phyloP scores from a whole-genome alignment of 2,797 vertebrate species.

The Percopsis omiscomaycus region DNA sequence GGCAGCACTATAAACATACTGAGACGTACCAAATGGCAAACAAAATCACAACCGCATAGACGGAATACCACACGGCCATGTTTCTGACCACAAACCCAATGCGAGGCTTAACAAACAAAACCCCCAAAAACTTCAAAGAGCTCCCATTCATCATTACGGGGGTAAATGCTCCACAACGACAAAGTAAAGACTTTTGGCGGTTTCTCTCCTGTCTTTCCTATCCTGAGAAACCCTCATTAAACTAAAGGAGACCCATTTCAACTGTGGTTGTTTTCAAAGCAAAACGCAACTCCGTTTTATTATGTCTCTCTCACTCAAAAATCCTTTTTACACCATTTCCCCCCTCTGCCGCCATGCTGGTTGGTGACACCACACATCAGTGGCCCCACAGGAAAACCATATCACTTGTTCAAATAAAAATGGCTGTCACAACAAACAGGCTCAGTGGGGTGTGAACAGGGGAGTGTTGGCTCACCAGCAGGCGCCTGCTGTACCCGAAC shows the following conservation, averaged over 20 bases:
- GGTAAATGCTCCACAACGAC: slow-evolving; percentile 64
- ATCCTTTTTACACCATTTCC: neutral
- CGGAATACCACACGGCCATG: slow-evolving; percentile 51
- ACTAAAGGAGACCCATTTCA: slow-evolving; percentile 37
- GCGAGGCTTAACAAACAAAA: slow-evolving; percentile 43
- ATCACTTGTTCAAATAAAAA: slow-evolving; percentile 48
- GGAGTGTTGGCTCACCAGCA: slow-evolving; percentile 84
- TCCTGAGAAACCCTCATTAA: slow-evolving; percentile 66
- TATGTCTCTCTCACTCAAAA: slow-evolving; percentile 28
- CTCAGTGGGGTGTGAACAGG: slow-evolving; percentile 41
- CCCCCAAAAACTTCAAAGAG: slow-evolving; percentile 66
- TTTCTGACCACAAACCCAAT: slow-evolving; percentile 55
- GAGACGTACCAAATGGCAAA: slow-evolving; percentile 39
- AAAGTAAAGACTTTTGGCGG: slow-evolving; percentile 59
- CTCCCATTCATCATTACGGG: slow-evolving; percentile 48
- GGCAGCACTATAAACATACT: slow-evolving; percentile 42
- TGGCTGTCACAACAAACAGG: slow-evolving; percentile 59
- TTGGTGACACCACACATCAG: slow-evolving; percentile 25
- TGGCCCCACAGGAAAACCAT: slow-evolving; percentile 43
- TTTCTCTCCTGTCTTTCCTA: slow-evolving; percentile 55
- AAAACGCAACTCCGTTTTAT: slow-evolving; percentile 19
- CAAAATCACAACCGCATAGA: slow-evolving; percentile 54
- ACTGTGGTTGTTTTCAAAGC: slow-evolving; percentile 33
- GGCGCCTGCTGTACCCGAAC: slow-evolving; percentile 96
- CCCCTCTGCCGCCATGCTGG: neutral